A percentile compares a stretch with the other conserved stretches of the same genome.
These are phyloP conservation scores for Nebria salina DNA, from an alignment of 2,888 invertebrate species.

Conservation along the genomic window DNA sequence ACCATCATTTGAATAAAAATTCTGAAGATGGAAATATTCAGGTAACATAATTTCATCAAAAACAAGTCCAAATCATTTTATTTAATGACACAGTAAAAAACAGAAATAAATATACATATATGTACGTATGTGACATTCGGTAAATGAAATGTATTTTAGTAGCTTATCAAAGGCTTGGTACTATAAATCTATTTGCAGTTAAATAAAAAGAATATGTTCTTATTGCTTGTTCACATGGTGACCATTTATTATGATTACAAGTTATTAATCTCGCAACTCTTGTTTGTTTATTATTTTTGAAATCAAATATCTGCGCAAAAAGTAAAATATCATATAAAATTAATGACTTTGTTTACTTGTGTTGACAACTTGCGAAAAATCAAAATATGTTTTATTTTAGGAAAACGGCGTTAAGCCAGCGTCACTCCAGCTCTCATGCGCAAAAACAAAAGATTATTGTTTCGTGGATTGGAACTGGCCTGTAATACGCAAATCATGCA, in stretches of 20 bases:
- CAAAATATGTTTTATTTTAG: constrained; percentile 60
- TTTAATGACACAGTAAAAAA: background rate
- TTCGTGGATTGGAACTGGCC: constrained; percentile 84
- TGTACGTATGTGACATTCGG: no score
- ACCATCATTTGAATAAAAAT: constrained; percentile 58
- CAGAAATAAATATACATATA: constrained; percentile 23
- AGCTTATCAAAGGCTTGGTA: no score
- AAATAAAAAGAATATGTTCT: background rate
- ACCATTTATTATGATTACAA: background rate
- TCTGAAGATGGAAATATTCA: constrained; percentile 33
- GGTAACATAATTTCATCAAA: constrained; percentile 10
- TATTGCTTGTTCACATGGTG: background rate
- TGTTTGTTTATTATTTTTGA: background rate
- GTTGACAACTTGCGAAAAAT: background rate
- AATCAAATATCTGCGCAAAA: background rate
- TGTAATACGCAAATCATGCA: constrained; percentile 76
- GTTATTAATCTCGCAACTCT: background rate
- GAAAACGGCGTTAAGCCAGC: constrained; percentile 66
- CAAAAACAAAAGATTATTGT: constrained; percentile 69
- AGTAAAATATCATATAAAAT: background rate
- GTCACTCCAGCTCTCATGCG: constrained; percentile 60
- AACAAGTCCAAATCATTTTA: background rate
- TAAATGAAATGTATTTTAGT: no score
- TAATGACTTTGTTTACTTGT: background rate
- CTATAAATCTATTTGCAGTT: no score